Evolutionary conservation across 2,888 invertebrate genomes (phyloP).

Genomic region (Trissolcus japonicus): DNA sequence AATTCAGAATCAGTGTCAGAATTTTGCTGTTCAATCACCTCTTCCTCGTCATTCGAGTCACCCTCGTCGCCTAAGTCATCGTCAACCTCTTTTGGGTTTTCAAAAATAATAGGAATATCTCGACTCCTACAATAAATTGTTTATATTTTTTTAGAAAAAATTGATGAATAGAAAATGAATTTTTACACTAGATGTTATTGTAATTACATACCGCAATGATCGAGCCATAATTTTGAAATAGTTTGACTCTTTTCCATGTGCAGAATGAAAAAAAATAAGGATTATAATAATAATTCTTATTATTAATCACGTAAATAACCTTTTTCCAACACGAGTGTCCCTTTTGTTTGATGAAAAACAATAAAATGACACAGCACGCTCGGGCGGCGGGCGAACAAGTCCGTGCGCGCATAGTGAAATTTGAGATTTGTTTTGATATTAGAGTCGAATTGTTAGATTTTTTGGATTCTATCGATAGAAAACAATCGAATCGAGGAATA

Average conservation of each 20-base stretch:
- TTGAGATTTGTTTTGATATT: too few species aligned
- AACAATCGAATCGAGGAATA: too few species aligned
- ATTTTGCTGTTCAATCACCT: neutral
- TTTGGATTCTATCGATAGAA: too few species aligned
- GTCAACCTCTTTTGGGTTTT: neutral
- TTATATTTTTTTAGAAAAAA: neutral
- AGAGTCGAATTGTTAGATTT: too few species aligned
- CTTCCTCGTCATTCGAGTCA: neutral
- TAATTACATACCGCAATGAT: neutral
- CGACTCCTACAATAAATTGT: neutral
- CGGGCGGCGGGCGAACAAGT: constrained; percentile 21
- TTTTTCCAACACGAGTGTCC: neutral
- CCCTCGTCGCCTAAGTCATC: neutral
- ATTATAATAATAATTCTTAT: constrained; percentile 2
- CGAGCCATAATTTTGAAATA: neutral
- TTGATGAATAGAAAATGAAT: neutral
- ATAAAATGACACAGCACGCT: constrained; percentile 8
- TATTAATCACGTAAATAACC: neutral
- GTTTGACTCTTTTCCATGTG: constrained; percentile 2
- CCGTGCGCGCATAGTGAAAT: neutral
- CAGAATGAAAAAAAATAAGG: neutral
- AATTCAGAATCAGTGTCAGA: neutral
- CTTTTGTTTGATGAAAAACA: neutral
- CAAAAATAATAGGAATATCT: neutral
- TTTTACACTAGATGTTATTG: neutral